A percentile compares a stretch with the other conserved stretches of the same genome.
phyloP scores from a whole-genome alignment of 2,113 vertebrate species.

The Nestor notabilis region DNA sequence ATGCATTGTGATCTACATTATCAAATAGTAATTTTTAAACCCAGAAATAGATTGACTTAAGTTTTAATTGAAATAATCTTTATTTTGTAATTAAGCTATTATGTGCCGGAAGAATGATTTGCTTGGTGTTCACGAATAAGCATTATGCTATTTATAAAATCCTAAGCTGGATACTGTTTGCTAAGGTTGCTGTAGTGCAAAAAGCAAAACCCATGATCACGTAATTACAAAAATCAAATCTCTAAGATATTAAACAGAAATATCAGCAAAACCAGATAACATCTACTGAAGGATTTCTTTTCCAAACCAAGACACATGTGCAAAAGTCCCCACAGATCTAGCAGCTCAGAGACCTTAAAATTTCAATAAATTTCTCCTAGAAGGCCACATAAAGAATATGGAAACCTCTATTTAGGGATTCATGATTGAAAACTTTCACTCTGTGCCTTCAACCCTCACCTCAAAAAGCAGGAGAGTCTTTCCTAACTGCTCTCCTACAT shows the following conservation, averaged over 20 bases:
- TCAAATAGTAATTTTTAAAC: constrained; percentile 31
- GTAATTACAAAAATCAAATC: not conserved
- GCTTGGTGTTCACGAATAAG: not conserved
- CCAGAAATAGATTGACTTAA: not conserved
- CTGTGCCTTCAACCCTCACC: not conserved
- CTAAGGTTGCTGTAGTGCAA: not conserved
- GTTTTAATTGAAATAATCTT: constrained; percentile 42
- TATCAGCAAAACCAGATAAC: not conserved
- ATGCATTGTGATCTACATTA: not conserved
- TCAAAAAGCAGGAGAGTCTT: not conserved
- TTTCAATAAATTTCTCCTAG: not conserved
- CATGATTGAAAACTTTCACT: not conserved
- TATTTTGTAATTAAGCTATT: constrained; percentile 33
- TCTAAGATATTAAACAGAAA: not conserved
- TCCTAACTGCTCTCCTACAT: not conserved
- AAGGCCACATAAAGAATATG: not conserved
- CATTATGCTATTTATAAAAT: not conserved
- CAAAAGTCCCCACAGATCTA: not conserved
- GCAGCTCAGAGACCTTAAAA: not conserved
- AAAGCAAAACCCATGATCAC: not conserved
- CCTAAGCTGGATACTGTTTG: not conserved
- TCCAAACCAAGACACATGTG: not conserved
- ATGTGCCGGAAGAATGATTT: not conserved
- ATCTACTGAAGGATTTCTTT: not conserved
- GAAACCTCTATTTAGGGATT: not conserved